Evolutionary conservation across 1,140 invertebrate genomes (phyloP), one percentile per base, ranked within the genome.

Genomic region (Zelostemma sp.): DNA sequence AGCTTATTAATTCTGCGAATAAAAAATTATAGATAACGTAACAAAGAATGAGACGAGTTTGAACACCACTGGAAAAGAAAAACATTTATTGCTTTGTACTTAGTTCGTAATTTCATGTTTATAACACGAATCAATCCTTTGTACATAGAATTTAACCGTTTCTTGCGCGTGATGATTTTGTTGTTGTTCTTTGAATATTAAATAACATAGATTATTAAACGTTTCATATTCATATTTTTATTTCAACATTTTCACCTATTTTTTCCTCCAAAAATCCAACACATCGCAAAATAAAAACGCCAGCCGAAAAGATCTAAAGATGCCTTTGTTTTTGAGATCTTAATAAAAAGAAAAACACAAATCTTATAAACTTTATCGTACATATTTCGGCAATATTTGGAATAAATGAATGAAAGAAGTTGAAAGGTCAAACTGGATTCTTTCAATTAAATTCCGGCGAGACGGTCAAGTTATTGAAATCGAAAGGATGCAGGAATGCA

Each of bases 381-480:
- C n/a, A n/a, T n/a, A n/a, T n/a, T n/a, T n/a, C n/a, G n/a, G n/a
- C n/a, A n/a, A n/a, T n/a, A n/a, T n/a, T n/a, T n/a, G n/a, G n/a
- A n/a, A n/a, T n/a, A n/a, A n/a, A n/a, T n/a, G n/a, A n/a, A n/a
- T n/a, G n/a, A n/a, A n/a, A n/a, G n/a, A n/a, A n/a, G n/a, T n/a
- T n/a, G n/a, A n/a, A n/a, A n/a, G n/a, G n/a, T n/a, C n/a, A n/a
- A n/a, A n/a, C n/a, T n/a, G n/a, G n/a, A n/a, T n/a, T n/a, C n/a
- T n/a, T n/a, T n/a, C n/a, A n/a, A n/a, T n/a, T n/a, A n/a, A n/a
- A n/a, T n/a, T n/a, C n/a, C n/a, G n/a, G n/a, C n/a, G n/a, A n/a
- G n/a, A n/a, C n/a, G n/a, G n/a, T n/a, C n/a, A n/a, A n/a, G n/a
- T 71, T 73, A 81, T 75, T 73, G 75, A 79, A 74, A 76, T 73